phyloP scores from a whole-genome alignment of 2,797 vertebrate genomes.

The Discoglossus pictus region DNA sequence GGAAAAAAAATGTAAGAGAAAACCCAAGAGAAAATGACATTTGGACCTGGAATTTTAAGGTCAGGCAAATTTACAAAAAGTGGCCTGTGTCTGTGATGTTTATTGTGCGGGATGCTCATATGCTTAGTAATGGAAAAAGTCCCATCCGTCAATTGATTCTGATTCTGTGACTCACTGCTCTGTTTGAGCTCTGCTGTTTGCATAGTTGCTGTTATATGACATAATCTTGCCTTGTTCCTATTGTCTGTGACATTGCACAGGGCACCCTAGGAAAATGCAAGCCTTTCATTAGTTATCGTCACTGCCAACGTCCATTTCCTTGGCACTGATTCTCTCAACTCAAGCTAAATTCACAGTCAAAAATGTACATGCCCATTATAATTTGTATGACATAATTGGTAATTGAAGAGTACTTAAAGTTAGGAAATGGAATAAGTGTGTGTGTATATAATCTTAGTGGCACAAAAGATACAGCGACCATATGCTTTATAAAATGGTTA shows the following conservation, averaged over 20 bases:
- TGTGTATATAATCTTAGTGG: no score
- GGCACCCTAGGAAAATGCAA: slow-evolving; percentile 15
- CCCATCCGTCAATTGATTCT: slow-evolving; percentile 20
- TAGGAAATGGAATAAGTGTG: no score
- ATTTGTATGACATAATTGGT: slow-evolving; percentile 1
- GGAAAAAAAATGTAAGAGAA: background rate
- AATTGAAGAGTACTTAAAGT: no score
- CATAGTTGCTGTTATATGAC: slow-evolving; percentile 14
- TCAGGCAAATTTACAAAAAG: slow-evolving; percentile 19
- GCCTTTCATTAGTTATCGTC: slow-evolving; percentile 22
- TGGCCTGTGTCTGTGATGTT: background rate
- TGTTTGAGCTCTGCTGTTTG: slow-evolving; percentile 17
- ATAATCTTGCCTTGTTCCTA: slow-evolving; percentile 25
- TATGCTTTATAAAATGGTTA: no score
- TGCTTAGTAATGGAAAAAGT: slow-evolving; percentile 41
- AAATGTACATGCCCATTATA: background rate
- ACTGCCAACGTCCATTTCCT: background rate
- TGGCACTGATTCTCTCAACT: background rate
- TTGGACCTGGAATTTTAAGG: slow-evolving; percentile 11
- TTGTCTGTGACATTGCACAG: slow-evolving; percentile 38
- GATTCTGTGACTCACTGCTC: slow-evolving; percentile 25
- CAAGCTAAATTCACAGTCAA: slow-evolving; percentile 11
- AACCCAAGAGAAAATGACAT: slow-evolving; percentile 2
- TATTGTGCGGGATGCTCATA: background rate
- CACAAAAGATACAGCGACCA: no score